Evolutionary conservation across 2,888 invertebrate species (phyloP).

Genomic region (Chaetoderma sp.): DNA sequence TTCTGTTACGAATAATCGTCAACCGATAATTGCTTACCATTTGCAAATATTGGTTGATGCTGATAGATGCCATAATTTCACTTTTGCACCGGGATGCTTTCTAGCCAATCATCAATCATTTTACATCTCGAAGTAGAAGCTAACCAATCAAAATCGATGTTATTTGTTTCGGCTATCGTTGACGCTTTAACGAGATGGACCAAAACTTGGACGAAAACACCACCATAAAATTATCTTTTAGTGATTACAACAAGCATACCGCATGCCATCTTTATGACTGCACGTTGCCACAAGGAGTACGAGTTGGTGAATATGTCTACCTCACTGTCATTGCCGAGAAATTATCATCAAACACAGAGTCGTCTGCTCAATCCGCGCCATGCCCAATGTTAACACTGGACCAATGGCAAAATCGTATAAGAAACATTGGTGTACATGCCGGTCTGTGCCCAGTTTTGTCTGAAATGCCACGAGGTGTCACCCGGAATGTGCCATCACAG

Average conservation of each 20-base stretch:
- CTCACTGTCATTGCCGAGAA: constrained; percentile 6
- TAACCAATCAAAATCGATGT: too few species aligned
- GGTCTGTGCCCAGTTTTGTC: not conserved
- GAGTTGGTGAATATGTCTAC: constrained; percentile 7
- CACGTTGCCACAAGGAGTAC: not conserved
- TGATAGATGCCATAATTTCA: too few species aligned
- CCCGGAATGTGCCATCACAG: not conserved
- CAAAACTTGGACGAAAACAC: constrained; percentile 7
- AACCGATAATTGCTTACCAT: constrained; percentile 44
- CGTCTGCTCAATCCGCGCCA: too few species aligned
- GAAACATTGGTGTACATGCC: constrained; percentile 4
- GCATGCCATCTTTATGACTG: not conserved
- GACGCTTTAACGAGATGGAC: not conserved
- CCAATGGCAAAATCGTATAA: constrained; percentile 2
- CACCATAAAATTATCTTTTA: not conserved
- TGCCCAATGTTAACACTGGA: too few species aligned
- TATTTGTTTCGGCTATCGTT: not conserved
- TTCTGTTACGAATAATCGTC: too few species aligned
- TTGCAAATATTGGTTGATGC: constrained; percentile 54
- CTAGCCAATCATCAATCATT: too few species aligned
- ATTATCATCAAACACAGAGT: not conserved
- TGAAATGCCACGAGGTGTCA: not conserved
- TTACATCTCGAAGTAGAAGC: too few species aligned
- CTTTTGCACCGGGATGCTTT: too few species aligned
- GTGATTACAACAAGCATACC: not conserved